These are phyloP conservation scores for Machimus atricapillus DNA, from an alignment of 2,888 invertebrate species.

Conservation along the genomic window DNA sequence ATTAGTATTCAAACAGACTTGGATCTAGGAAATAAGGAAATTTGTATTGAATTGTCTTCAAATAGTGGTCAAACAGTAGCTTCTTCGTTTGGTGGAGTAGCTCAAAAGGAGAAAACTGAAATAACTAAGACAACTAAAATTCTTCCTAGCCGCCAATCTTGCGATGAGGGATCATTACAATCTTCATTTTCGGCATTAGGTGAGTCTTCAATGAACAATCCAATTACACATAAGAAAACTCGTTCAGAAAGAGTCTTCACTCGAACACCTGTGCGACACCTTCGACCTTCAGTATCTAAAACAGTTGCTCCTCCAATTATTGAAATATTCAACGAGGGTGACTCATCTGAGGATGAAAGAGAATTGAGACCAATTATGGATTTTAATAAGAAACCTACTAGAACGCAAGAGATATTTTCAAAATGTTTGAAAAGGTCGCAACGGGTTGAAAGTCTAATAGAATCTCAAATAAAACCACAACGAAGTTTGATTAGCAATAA, in stretches of 20 bases:
- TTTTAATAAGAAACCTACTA: neutral
- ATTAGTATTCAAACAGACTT: conserved; percentile 3
- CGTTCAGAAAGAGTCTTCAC: neutral
- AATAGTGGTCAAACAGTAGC: neutral
- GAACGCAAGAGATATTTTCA: neutral
- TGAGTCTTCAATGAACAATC: neutral
- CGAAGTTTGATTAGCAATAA: neutral
- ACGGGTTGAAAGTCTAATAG: neutral
- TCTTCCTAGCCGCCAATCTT: neutral
- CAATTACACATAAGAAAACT: neutral
- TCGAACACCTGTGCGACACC: neutral
- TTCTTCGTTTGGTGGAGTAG: neutral
- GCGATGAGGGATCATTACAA: neutral
- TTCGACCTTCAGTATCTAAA: neutral
- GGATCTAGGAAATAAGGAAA: neutral
- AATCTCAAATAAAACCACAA: neutral
- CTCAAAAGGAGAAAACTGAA: neutral
- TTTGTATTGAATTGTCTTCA: neutral
- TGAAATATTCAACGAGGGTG: neutral
- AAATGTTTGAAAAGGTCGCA: conserved; percentile 9
- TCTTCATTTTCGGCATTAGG: neutral
- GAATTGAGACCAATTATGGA: neutral
- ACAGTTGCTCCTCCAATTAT: neutral
- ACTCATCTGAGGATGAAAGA: neutral
- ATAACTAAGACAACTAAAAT: neutral